These are phyloP conservation scores for Girardia tigrina DNA, from an alignment of 2,888 invertebrate genomes.

Conservation along the genomic window DNA sequence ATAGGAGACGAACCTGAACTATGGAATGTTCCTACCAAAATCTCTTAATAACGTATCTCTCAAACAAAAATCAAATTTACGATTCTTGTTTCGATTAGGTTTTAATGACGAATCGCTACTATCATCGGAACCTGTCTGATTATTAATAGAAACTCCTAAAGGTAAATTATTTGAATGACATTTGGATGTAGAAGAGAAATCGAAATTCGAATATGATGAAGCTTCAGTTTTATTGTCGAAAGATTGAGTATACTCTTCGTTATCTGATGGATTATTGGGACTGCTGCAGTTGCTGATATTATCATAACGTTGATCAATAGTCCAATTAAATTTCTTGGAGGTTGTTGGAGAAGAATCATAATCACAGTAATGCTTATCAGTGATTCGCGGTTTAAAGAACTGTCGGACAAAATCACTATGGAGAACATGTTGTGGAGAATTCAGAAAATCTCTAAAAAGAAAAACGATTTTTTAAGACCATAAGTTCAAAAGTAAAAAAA, in stretches of 20 bases:
- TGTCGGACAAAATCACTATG: not conserved
- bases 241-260: conserved; percentile 5
- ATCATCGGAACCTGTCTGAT: not conserved
- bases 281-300: conserved; percentile 13
- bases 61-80: not conserved
- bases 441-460: not conserved
- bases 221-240: not conserved
- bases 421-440: not conserved
- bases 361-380: not conserved
- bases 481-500: too few species aligned
- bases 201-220: not conserved
- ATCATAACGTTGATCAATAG: not conserved
- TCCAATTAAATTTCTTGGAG: not conserved
- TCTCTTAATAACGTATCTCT: not conserved
- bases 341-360: not conserved
- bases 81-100: not conserved
- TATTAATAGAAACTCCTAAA: not conserved
- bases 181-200: not conserved
- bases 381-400: conserved; percentile 7
- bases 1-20: conserved; percentile 2
- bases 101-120: not conserved
- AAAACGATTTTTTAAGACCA: too few species aligned
- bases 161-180: not conserved
- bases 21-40: not conserved
- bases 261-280: conserved; percentile 19